Evolutionary conservation across 92 coral and sea anemone genomes (phyloP).

Genomic region (Siderastrea siderea): DNA sequence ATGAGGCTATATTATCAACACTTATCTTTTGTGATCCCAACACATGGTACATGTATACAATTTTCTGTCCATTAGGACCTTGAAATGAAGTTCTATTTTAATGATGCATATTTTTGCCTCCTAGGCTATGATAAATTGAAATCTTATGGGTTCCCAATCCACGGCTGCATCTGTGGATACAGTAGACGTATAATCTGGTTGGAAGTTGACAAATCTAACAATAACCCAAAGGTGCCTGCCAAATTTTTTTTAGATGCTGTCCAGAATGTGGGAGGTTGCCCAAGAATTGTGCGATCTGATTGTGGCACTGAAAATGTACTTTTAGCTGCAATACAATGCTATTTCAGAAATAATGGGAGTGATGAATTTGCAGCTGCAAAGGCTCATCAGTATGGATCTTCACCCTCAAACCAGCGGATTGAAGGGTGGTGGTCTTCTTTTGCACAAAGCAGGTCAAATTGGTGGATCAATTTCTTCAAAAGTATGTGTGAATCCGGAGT

Average conservation of each 20-base stretch:
- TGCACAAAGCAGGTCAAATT: conserved; percentile 62
- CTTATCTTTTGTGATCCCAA: neutral
- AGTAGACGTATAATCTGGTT: conserved; percentile 64
- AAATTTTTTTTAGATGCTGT: conserved; percentile 58
- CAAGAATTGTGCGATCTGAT: conserved; percentile 58
- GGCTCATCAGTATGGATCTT: conserved; percentile 79
- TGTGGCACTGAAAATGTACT: conserved; percentile 74
- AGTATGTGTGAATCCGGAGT: conserved; percentile 48
- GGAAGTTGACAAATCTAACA: conserved; percentile 63
- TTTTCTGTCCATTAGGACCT: neutral
- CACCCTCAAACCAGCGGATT: conserved; percentile 63
- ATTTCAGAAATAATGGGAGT: conserved; percentile 40
- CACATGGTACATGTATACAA: neutral
- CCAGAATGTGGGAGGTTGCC: conserved; percentile 56
- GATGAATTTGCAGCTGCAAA: conserved; percentile 64
- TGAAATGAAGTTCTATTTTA: neutral
- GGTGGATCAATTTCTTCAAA: conserved; percentile 71
- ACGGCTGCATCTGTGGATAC: conserved; percentile 65
- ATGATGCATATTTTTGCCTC: neutral
- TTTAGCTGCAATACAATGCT: conserved; percentile 65
- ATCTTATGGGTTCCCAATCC: conserved; percentile 62
- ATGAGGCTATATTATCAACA: neutral
- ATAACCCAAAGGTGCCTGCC: conserved; percentile 58
- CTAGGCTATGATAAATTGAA: conserved; percentile 70
- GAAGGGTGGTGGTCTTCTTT: conserved; percentile 72